Conservation (phyloP, 2,797 vertebrate species). For the Centroberyx gerrardi region DNA sequence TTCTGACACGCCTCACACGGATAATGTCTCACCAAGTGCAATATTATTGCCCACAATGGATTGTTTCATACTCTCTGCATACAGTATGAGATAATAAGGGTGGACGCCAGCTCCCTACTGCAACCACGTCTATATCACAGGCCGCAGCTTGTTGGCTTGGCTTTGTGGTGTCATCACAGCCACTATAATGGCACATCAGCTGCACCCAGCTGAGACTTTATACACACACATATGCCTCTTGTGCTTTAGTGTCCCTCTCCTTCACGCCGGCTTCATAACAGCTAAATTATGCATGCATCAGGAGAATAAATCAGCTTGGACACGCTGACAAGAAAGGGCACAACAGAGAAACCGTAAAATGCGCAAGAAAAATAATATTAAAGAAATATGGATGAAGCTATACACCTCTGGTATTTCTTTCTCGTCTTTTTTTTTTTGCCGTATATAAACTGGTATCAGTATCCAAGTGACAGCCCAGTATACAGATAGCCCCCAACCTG, state of each 20-base stretch:
- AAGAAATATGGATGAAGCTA: conserved; percentile 71
- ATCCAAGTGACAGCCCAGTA: conserved; percentile 62
- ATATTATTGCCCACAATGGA: conserved; percentile 52
- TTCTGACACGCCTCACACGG: conserved; percentile 56
- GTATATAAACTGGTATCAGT: conserved; percentile 64
- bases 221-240: conserved; percentile 53
- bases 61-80: conserved; percentile 54
- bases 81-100: conserved; percentile 65
- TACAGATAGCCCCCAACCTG: conserved; percentile 47
- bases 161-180: conserved; percentile 70
- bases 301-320: conserved; percentile 84
- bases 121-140: conserved; percentile 57
- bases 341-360: conserved; percentile 74
- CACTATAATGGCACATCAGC: conserved; percentile 73
- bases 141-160: conserved; percentile 61
- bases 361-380: conserved; percentile 77
- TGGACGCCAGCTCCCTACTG: conserved; percentile 49
- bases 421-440: conserved; percentile 50
- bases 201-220: conserved; percentile 73
- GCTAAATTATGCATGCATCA: conserved; percentile 86
- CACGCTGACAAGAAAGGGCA: conserved; percentile 85
- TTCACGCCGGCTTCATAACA: conserved; percentile 79
- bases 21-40: conserved; percentile 54
- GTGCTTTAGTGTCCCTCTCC: conserved; percentile 75
- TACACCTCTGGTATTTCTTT: conserved; percentile 46